These are phyloP conservation scores for Sebastes itinus DNA, from an alignment of 2,797 vertebrate genomes.

Conservation along the genomic window DNA sequence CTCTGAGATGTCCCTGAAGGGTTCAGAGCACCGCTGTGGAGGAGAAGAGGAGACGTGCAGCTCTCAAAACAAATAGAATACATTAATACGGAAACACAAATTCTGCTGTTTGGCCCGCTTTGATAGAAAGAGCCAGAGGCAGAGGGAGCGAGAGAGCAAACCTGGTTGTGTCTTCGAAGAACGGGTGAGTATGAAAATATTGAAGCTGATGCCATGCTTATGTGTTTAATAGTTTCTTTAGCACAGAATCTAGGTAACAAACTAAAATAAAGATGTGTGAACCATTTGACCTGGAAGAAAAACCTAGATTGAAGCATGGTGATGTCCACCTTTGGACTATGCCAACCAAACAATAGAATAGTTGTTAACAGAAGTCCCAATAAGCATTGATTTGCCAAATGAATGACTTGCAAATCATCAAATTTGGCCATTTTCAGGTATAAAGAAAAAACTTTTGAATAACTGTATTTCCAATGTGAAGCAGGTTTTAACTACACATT, in stretches of 20 bases:
- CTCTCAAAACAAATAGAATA: slow-evolving; percentile 68
- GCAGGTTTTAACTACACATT: no score
- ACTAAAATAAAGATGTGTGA: neutral
- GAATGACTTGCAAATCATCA: neutral
- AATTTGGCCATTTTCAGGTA: neutral
- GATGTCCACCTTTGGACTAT: neutral
- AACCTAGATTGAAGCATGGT: neutral
- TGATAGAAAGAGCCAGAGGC: slow-evolving; percentile 32
- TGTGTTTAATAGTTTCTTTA: neutral
- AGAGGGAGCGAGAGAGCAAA: neutral
- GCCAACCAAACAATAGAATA: neutral
- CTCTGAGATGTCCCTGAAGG: slow-evolving; percentile 40
- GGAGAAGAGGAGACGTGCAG: slow-evolving; percentile 38
- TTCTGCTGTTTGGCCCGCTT: slow-evolving; percentile 44
- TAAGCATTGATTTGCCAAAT: neutral
- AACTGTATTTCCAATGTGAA: no score
- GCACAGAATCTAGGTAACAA: neutral
- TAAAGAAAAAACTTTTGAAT: no score
- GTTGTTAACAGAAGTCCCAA: neutral
- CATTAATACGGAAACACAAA: slow-evolving; percentile 66
- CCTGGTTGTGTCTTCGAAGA: neutral
- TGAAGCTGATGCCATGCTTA: neutral
- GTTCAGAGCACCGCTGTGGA: slow-evolving; percentile 19
- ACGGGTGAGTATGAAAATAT: neutral
- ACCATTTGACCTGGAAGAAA: neutral